Conservation (phyloP, 2,113 vertebrate species). For the Boleophthalmus pectinirostris region DNA sequence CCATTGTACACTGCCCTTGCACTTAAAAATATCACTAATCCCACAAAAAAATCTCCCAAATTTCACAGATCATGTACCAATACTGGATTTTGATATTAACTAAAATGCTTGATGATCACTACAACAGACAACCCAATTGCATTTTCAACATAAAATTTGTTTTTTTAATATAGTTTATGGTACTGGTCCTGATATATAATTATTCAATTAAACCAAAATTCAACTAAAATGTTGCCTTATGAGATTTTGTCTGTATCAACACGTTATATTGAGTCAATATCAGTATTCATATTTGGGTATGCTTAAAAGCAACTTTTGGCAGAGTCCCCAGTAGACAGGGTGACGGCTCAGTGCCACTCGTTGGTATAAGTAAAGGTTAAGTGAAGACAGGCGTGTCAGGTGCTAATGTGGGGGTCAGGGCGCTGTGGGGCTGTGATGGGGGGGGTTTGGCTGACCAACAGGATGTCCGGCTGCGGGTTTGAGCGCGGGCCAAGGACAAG, state of each 20-base stretch:
- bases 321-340: slow-evolving; percentile 15
- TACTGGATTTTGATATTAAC: neutral
- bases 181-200: too few relatives aligned
- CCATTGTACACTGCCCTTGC: slow-evolving; percentile 1
- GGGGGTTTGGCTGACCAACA: slow-evolving; percentile 55
- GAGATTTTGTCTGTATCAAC: too few relatives aligned
- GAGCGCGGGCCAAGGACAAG: slow-evolving; percentile 53
- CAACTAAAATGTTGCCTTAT: too few relatives aligned
- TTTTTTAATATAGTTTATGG: too few relatives aligned
- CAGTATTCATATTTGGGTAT: too few relatives aligned
- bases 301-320: slow-evolving; percentile 31
- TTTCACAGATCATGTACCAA: slow-evolving; percentile 27
- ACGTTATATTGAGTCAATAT: too few relatives aligned
- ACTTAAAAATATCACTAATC: slow-evolving; percentile 12
- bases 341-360: slow-evolving; percentile 51
- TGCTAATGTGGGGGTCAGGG: slow-evolving; percentile 52
- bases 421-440: neutral
- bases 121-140: too few relatives aligned
- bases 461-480: slow-evolving; percentile 56
- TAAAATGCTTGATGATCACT: too few relatives aligned
- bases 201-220: too few relatives aligned
- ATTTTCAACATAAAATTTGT: too few relatives aligned
- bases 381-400: slow-evolving; percentile 68
- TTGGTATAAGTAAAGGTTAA: slow-evolving; percentile 68
- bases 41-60: neutral